Evolutionary conservation across 2,888 invertebrate species (phyloP), one percentile per base, ranked within the genome.

Genomic region (Orthosia incerta): DNA sequence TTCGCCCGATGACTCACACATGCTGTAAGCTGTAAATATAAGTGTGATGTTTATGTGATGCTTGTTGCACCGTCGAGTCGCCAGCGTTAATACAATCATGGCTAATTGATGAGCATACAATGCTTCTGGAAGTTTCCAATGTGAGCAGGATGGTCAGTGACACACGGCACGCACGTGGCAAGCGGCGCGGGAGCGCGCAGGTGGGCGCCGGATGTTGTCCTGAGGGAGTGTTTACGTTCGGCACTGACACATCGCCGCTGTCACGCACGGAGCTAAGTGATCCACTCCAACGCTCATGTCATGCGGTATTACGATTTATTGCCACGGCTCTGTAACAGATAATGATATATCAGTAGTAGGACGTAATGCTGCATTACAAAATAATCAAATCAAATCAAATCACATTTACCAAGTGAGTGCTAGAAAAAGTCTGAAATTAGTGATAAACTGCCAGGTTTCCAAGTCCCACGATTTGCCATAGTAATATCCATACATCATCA

Each of bases 1-100:
- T 83, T 64, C 68, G 26, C 46, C 20, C 12, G 53, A 62, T 85
- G 86, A 84, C 55, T 80, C 83, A 83, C 48, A 56, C 68, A 31
- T 56, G 71, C 55, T 64, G 57, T 64, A 55, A 26, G 65, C 45
- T 53, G 62, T 69, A 83, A 74, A 83, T 79, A 66, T 61, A 76
- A 72, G 23, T 65, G 50, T 26, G 65, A 69, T 56, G 56, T 53
- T 76, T 48, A 57, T 20, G 60, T 46, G 60, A 55, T 70, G 18
- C 48, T 56, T 4, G 60, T 23, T 57, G 63, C 64, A 55, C 5
- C 26, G 12, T 50, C 51, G 45, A 23, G 13, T 53, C 57, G 48
- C 57, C 45, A n/a, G 57, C 31, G 45, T 62, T 53, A 56, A 57
- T 48, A 82, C 53, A 56, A 62, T 55, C 53, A 60, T 55, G 56